These are phyloP conservation scores for Synanthedon andrenaeformis DNA, from an alignment of 2,888 invertebrate species.

Conservation along the genomic window DNA sequence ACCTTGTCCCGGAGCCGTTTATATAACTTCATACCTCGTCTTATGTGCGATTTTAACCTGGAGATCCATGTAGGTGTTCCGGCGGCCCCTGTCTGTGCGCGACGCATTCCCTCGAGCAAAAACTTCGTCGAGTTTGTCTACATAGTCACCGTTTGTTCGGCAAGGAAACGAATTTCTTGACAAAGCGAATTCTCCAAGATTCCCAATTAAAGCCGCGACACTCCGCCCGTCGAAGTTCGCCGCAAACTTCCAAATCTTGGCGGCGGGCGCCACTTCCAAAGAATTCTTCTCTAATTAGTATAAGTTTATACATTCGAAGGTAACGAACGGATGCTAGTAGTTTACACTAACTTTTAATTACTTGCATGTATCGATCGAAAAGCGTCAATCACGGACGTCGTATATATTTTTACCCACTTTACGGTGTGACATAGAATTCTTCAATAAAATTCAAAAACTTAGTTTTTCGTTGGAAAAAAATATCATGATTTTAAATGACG, in stretches of 20 bases:
- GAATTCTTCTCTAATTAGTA: conserved; percentile 64
- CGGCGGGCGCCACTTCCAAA: conserved; percentile 47
- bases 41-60: conserved; percentile 27
- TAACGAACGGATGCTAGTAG: conserved; percentile 27
- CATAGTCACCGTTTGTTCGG: conserved; percentile 40
- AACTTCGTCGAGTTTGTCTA: conserved; percentile 30
- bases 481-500: too few relatives aligned
- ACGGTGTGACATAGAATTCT: too few relatives aligned
- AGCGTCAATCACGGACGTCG: conserved; percentile 31
- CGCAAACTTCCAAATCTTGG: conserved; percentile 54
- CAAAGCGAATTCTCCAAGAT: conserved; percentile 61
- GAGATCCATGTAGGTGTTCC: conserved; percentile 12
- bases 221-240: conserved; percentile 46
- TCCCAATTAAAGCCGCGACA: conserved; percentile 66
- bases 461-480: too few relatives aligned
- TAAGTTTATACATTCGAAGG: conserved; percentile 63
- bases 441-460: too few relatives aligned
- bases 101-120: conserved; percentile 16
- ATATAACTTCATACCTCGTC: conserved; percentile 26
- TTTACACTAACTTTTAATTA: conserved; percentile 58
- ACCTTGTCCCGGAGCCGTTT: conserved; percentile 13
- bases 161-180: conserved; percentile 41
- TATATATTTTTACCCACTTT: conserved; percentile 14
- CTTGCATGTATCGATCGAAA: conserved; percentile 25
- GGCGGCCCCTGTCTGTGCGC: conserved; percentile 5